These are phyloP conservation scores for Trachymyrmex septentrionalis DNA, from an alignment of 1,140 invertebrate species.

Conservation along the genomic window DNA sequence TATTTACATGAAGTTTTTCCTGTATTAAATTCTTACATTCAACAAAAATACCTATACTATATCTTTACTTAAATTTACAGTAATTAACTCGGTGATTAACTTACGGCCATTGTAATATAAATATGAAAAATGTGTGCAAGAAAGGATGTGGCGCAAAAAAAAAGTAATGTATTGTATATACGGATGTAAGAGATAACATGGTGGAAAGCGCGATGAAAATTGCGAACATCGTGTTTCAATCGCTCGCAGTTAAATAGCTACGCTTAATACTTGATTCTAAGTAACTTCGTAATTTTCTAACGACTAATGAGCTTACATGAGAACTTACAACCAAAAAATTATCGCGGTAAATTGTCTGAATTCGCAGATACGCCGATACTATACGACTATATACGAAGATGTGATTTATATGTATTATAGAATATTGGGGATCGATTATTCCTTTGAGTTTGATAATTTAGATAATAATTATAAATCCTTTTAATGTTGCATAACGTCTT, in stretches of 20 bases:
- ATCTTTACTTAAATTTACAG: constrained; percentile 50
- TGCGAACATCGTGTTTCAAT: background rate
- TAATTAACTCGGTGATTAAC: constrained; percentile 2
- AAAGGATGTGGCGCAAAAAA: constrained; percentile 76
- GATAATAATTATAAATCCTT: background rate
- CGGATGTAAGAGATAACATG: constrained; percentile 33
- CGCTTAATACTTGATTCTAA: constrained; percentile 70
- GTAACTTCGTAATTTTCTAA: constrained; percentile 71
- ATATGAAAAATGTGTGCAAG: constrained; percentile 49
- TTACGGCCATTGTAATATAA: constrained; percentile 56
- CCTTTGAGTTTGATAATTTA: background rate
- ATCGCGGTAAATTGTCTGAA: background rate
- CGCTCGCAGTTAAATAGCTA: constrained; percentile 54
- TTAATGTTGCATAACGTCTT: background rate
- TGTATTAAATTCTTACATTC: constrained; percentile 72
- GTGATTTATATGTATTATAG: background rate
- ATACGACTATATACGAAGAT: constrained; percentile 43
- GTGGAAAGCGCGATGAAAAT: constrained; percentile 47
- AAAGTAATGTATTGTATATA: constrained; percentile 91
- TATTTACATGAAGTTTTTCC: constrained; percentile 30
- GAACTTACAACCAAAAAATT: background rate
- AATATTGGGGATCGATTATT: constrained; percentile 30
- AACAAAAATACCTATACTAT: constrained; percentile 67
- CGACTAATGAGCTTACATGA: constrained; percentile 55
- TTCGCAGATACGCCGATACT: constrained; percentile 53